Conservation (phyloP, 2,113 vertebrate genomes). For the Ranitomeya imitator region DNA sequence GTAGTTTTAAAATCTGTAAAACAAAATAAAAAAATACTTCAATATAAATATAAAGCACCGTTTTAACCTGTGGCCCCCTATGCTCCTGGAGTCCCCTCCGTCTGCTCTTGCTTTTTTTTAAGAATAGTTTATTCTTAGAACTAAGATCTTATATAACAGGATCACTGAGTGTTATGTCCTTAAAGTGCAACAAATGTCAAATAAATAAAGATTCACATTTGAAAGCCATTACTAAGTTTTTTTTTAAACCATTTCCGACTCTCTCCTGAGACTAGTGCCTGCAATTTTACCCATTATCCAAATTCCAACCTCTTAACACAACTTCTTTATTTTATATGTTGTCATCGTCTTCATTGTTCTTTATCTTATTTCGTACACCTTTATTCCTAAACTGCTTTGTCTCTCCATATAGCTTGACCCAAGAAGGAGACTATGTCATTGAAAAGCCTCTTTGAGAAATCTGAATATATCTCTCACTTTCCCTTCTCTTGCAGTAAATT, state of each 20-base stretch:
- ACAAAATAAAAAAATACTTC: too few relatives aligned
- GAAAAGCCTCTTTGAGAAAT: constrained; percentile 29
- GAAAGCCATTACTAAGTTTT: neutral
- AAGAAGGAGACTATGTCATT: constrained; percentile 3
- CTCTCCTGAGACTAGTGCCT: neutral
- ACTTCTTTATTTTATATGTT: constrained; percentile 1
- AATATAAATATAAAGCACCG: too few relatives aligned
- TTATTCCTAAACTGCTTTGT: constrained; percentile 13
- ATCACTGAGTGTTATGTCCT: neutral
- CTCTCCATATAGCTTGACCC: constrained; percentile 12
- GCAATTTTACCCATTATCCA: neutral
- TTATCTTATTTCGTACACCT: constrained; percentile 18
- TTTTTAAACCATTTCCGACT: neutral
- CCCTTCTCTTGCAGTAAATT: neutral
- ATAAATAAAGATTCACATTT: neutral
- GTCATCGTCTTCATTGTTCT: neutral
- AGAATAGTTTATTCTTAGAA: too few relatives aligned
- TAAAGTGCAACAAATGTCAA: neutral
- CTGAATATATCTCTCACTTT: constrained; percentile 9
- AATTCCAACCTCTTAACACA: neutral
- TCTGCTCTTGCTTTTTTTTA: too few relatives aligned
- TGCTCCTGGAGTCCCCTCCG: too few relatives aligned
- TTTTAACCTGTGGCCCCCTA: too few relatives aligned
- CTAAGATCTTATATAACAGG: neutral
- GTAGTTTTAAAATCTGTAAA: too few relatives aligned